phyloP scores from a whole-genome alignment of 1,140 invertebrate genomes.

The Drosophila erecta region DNA sequence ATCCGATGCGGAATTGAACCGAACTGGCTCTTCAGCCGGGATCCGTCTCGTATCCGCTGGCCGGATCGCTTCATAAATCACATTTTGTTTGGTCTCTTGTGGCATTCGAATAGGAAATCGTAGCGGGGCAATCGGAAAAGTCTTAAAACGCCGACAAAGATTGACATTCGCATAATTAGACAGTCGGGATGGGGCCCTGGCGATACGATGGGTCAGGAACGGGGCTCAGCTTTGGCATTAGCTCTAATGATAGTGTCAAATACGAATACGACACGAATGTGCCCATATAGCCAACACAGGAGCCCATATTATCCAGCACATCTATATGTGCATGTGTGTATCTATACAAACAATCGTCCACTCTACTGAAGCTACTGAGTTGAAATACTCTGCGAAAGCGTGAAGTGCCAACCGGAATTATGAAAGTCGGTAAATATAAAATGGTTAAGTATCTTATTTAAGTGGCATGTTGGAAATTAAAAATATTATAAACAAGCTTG shows the following conservation, averaged over 20 bases:
- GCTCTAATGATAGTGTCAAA: slow-evolving; percentile 55
- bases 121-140: slow-evolving; percentile 33
- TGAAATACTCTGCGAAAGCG: neutral
- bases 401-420: too few relatives aligned
- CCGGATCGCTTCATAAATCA: slow-evolving; percentile 74
- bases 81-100: slow-evolving; percentile 53
- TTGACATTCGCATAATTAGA: slow-evolving; percentile 58
- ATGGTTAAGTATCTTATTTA: too few relatives aligned
- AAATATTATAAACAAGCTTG: neutral
- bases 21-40: slow-evolving; percentile 14
- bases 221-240: slow-evolving; percentile 35
- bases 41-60: slow-evolving; percentile 63
- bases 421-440: too few relatives aligned
- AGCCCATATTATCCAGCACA: slow-evolving; percentile 16
- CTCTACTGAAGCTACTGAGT: neutral
- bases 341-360: slow-evolving; percentile 26
- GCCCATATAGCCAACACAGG: slow-evolving; percentile 19
- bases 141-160: slow-evolving; percentile 45
- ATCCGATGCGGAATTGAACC: neutral
- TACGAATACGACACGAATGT: slow-evolving; percentile 43
- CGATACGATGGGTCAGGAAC: neutral
- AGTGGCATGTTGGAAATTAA: neutral
- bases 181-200: slow-evolving; percentile 11
- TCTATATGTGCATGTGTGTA: slow-evolving; percentile 21
- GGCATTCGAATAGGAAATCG: slow-evolving; percentile 47